Evolutionary conservation across 1,140 invertebrate genomes (phyloP).

Genomic region (Magallana gigas): DNA sequence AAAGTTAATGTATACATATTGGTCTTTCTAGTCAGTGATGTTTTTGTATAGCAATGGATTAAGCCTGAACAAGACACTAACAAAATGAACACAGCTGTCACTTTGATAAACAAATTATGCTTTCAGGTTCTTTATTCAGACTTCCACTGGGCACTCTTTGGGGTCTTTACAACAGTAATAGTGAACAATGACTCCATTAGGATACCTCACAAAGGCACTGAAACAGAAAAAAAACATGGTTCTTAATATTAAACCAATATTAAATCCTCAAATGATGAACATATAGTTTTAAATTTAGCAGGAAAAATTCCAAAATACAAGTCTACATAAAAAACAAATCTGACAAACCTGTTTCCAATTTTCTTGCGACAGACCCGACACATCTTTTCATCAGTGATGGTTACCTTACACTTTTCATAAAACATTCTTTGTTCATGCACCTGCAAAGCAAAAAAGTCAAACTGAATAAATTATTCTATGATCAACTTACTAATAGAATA

Average conservation of each 20-base stretch:
- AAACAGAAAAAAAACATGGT: conserved; percentile 75
- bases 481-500: no score
- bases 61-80: no score
- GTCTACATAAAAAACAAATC: neutral
- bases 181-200: conserved; percentile 95
- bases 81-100: no score
- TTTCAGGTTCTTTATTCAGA: conserved; percentile 5
- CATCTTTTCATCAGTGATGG: conserved; percentile 91
- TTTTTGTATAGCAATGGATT: no score
- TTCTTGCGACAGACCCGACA: conserved; percentile 95
- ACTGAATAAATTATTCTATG: no score
- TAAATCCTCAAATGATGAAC: neutral
- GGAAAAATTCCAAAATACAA: no score
- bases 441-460: conserved; percentile 60
- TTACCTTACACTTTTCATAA: conserved; percentile 84
- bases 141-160: conserved; percentile 67
- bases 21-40: no score
- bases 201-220: conserved; percentile 94
- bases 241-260: neutral
- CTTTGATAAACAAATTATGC: no score
- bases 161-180: conserved; percentile 86
- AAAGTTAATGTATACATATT: no score
- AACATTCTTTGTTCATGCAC: conserved; percentile 87
- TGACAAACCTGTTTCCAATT: conserved; percentile 89
- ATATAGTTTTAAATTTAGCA: neutral